Evolutionary conservation across 2,888 invertebrate species (phyloP), one percentile per base, ranked within the genome.

Genomic region (Steinernema hermaphroditum): DNA sequence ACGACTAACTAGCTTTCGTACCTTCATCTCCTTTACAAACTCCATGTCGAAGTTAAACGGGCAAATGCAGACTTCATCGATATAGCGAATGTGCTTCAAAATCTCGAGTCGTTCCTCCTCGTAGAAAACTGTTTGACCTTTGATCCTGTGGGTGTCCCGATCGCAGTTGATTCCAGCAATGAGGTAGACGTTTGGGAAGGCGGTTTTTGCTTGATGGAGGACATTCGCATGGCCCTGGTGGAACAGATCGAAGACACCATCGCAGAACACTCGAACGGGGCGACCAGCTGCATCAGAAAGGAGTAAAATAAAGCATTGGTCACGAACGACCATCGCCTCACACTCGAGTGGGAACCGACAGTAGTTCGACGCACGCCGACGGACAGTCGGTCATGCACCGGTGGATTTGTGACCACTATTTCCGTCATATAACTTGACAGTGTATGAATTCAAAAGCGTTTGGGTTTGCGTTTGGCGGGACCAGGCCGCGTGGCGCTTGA

Each of bases 181-280:
- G n/a, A 88, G 84, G 76, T 88, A 87, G 37, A 85, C 82, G 32
- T 57, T 22, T 2, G 95, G 94, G 88, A 96, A 94, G 74, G 93
- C 91, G 86, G 92, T 93, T 89, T 97, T 97, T 73, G 96, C 96
- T 89, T 96, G 57, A 4, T 16, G 9, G 29, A 57, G 57, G 16
- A 16, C 8, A n/a, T 57, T 57, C 32, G 57, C 57, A 27, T 57
- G 57, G 16, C 96, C 97, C 88, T 94, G 94, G 89, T 97, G 97
- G 89, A 97, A 97, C 87, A 97, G 32, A 90, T 97, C 96, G 88
- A 96, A 97, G 86, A 96, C 96, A 80, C 97, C 96, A 90, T 97
- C 96, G 0, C 96, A 94, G 89, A 97, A 97, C 37, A 97, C 93
- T 80, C 97, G 91, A 75, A 96, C 92, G 81, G 91, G 91, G 72